Conservation (phyloP, 1,140 invertebrate species). For the Drosophila jambulina region DNA sequence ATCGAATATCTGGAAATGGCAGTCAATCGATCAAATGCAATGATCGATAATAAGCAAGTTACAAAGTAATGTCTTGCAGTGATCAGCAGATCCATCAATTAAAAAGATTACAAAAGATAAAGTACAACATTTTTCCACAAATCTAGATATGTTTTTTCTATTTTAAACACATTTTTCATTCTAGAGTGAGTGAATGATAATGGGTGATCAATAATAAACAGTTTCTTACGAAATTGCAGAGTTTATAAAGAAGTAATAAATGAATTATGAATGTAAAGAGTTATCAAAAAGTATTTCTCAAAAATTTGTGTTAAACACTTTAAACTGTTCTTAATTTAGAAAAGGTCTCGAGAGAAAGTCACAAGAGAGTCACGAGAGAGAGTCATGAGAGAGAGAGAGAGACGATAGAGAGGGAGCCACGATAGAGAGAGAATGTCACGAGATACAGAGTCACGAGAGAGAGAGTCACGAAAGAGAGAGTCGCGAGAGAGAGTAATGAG, state of each 20-base stretch:
- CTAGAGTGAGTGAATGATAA: background rate
- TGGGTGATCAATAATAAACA: background rate
- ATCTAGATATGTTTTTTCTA: background rate
- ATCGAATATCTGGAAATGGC: slow-evolving; percentile 12
- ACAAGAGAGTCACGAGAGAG: no score
- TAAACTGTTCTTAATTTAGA: background rate
- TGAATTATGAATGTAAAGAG: background rate
- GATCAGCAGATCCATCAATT: background rate
- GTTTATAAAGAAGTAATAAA: background rate
- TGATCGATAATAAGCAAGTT: background rate
- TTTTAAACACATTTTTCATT: background rate
- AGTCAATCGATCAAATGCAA: slow-evolving; percentile 25
- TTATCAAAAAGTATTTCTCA: background rate
- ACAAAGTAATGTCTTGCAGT: background rate
- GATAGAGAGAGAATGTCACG: no score
- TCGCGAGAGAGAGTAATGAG: background rate
- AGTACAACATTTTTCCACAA: background rate
- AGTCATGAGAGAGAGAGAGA: no score
- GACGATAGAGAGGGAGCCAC: no score
- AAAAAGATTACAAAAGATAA: slow-evolving; percentile 2
- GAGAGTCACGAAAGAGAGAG: no score
- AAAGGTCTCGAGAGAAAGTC: no score
- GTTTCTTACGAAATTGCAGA: background rate
- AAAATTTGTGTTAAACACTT: background rate
- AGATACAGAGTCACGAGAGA: no score